Evolutionary conservation across 2,888 invertebrate genomes (phyloP).

Genomic region (Auanema sp.): DNA sequence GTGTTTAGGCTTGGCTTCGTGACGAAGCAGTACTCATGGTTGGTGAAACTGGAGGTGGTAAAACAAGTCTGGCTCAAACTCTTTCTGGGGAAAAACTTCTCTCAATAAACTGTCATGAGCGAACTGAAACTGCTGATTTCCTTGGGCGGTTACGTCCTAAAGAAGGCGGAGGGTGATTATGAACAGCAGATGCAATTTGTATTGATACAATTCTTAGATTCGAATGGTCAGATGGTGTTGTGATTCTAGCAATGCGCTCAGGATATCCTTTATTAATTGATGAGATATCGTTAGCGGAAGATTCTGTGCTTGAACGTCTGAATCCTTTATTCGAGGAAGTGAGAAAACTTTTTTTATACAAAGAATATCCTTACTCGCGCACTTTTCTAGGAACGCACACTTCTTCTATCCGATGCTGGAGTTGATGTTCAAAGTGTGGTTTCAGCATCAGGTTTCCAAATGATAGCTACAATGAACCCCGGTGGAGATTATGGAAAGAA

Average conservation of each 20-base stretch:
- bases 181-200: background rate
- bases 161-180: slow-evolving; percentile 45
- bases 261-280: slow-evolving; percentile 91
- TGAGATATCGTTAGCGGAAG: slow-evolving; percentile 92
- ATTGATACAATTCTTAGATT: slow-evolving; percentile 65
- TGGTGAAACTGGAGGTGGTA: slow-evolving; percentile 82
- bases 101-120: slow-evolving; percentile 93
- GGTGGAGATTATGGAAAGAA: slow-evolving; percentile 99
- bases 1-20: slow-evolving; percentile 76
- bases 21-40: slow-evolving; percentile 91
- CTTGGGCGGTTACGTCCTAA: slow-evolving; percentile 91
- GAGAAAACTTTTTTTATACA: slow-evolving; percentile 69
- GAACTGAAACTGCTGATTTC: slow-evolving; percentile 96
- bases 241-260: slow-evolving; percentile 84
- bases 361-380: too few relatives aligned
- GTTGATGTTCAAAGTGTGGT: slow-evolving; percentile 67
- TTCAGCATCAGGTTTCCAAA: slow-evolving; percentile 78
- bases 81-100: slow-evolving; percentile 74
- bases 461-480: slow-evolving; percentile 98
- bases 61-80: slow-evolving; percentile 65
- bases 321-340: slow-evolving; percentile 87
- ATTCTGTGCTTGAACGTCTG: slow-evolving; percentile 83
- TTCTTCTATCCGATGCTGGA: slow-evolving; percentile 88
- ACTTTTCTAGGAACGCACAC: slow-evolving; percentile 77
- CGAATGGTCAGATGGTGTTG: slow-evolving; percentile 96